Conservation (phyloP, 2,888 invertebrate species). For the Matsumyia berberina region DNA sequence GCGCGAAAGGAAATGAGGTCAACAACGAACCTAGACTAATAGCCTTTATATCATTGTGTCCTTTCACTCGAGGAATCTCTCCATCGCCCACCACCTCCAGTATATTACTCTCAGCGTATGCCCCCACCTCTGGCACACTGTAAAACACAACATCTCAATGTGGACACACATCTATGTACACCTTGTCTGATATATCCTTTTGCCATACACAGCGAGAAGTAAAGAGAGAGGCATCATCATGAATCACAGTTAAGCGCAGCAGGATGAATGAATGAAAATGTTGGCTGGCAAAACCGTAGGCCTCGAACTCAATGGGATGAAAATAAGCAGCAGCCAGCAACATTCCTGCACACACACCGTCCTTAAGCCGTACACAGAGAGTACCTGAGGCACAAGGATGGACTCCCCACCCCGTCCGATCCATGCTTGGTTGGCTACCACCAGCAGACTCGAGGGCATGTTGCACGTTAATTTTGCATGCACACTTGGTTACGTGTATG, state of each 20-base stretch:
- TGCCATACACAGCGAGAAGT: constrained; percentile 34
- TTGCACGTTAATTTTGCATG: constrained; percentile 75
- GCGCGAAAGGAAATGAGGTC: constrained; percentile 66
- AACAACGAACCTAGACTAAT: constrained; percentile 71
- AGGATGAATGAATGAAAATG: constrained; percentile 70
- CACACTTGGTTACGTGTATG: constrained; percentile 72
- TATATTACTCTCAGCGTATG: constrained; percentile 12
- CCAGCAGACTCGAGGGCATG: constrained; percentile 60
- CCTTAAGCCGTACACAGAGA: constrained; percentile 1
- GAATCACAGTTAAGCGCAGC: constrained; percentile 71
- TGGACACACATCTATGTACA: constrained; percentile 35
- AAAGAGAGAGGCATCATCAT: constrained; percentile 57
- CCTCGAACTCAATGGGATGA: constrained; percentile 54
- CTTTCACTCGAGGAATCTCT: constrained; percentile 21
- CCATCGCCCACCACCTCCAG: neutral
- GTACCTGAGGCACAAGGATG: constrained; percentile 55
- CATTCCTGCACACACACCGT: constrained; percentile 31
- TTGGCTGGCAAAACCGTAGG: constrained; percentile 70
- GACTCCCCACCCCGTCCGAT: neutral
- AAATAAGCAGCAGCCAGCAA: constrained; percentile 45
- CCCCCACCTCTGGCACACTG: neutral
- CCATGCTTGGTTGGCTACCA: constrained; percentile 34
- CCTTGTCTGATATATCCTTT: constrained; percentile 56
- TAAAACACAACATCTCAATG: constrained; percentile 48
- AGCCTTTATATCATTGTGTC: constrained; percentile 71